A percentile compares a stretch with the other conserved stretches of the same genome.
Evolutionary conservation across 2,113 vertebrate species (phyloP).

Genomic region (Bos javanicus): DNA sequence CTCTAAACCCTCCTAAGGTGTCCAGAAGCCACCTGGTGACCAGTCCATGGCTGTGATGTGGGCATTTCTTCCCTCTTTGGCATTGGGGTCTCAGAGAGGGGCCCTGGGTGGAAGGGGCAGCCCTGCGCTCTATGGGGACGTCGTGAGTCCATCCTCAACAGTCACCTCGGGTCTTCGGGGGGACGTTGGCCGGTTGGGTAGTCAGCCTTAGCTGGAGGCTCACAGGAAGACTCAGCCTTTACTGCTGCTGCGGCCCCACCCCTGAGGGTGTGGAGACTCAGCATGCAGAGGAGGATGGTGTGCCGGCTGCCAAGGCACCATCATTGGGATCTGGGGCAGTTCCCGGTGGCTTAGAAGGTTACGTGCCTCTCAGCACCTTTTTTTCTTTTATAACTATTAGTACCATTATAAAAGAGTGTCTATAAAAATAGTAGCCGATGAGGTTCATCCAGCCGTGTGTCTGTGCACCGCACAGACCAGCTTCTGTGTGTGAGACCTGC

Average conservation of each 20-base stretch:
- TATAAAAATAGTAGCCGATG: not conserved
- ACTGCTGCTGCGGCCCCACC: not conserved
- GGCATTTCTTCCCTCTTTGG: not conserved
- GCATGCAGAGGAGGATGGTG: rapidly evolving
- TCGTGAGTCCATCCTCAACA: rapidly evolving
- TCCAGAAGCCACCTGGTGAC: not conserved
- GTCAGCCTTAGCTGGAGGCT: not conserved
- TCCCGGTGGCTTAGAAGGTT: not conserved
- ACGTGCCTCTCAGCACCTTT: not conserved
- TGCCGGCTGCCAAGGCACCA: rapidly evolving
- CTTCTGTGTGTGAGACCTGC: not conserved
- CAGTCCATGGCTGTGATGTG: not conserved
- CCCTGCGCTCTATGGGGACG: not conserved
- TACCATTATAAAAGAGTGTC: not conserved
- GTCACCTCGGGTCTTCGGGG: rapidly evolving
- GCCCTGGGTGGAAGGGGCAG: not conserved
- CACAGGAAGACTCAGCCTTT: not conserved
- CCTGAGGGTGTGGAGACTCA: too few species aligned
- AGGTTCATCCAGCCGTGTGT: not conserved
- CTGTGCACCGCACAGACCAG: not conserved
- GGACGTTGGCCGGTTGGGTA: too few species aligned
- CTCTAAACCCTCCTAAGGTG: not conserved
- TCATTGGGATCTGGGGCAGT: rapidly evolving
- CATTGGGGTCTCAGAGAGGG: not conserved
- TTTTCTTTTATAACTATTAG: not conserved